A percentile compares a stretch with the other conserved stretches of the same genome.
phyloP scores from a whole-genome alignment of 2,888 invertebrate species.

The Lymantria monacha region DNA sequence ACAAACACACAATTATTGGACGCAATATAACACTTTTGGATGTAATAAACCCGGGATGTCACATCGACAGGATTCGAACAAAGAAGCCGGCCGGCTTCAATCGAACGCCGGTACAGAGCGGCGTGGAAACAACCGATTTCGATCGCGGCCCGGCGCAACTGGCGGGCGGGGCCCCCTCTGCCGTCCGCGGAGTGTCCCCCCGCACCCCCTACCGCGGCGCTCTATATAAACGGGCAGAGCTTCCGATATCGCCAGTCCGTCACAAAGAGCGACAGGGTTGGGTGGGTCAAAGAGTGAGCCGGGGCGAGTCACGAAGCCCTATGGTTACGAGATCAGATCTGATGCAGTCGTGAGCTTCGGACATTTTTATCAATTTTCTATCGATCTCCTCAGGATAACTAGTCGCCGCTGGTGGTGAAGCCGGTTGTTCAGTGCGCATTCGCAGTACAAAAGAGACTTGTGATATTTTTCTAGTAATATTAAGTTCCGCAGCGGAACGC shows the following conservation, averaged over 20 bases:
- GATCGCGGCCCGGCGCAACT: slow-evolving; percentile 56
- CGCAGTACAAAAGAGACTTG: slow-evolving; percentile 81
- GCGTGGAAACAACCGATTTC: slow-evolving; percentile 47
- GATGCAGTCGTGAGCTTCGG: slow-evolving; percentile 74
- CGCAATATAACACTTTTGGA: slow-evolving; percentile 23
- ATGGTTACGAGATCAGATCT: slow-evolving; percentile 81
- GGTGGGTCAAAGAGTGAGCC: slow-evolving; percentile 72
- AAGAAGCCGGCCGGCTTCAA: slow-evolving; percentile 74
- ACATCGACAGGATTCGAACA: slow-evolving; percentile 56
- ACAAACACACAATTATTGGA: slow-evolving; percentile 20
- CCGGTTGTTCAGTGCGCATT: slow-evolving; percentile 73
- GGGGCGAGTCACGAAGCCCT: slow-evolving; percentile 77
- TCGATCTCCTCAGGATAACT: slow-evolving; percentile 74
- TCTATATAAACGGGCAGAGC: slow-evolving; percentile 73
- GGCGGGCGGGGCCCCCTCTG: slow-evolving; percentile 73
- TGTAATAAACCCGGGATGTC: slow-evolving; percentile 13
- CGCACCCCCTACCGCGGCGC: slow-evolving; percentile 62
- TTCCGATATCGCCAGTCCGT: slow-evolving; percentile 74
- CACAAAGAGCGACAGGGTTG: slow-evolving; percentile 76
- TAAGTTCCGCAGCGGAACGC: slow-evolving; percentile 73
- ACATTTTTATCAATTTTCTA: slow-evolving; percentile 63
- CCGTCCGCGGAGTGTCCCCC: slow-evolving; percentile 60
- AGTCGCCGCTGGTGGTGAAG: slow-evolving; percentile 64
- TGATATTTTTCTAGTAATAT: slow-evolving; percentile 79
- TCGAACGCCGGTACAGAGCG: slow-evolving; percentile 46